Conservation (phyloP, 2,797 vertebrate genomes). For the Leptatherina wallacei region DNA sequence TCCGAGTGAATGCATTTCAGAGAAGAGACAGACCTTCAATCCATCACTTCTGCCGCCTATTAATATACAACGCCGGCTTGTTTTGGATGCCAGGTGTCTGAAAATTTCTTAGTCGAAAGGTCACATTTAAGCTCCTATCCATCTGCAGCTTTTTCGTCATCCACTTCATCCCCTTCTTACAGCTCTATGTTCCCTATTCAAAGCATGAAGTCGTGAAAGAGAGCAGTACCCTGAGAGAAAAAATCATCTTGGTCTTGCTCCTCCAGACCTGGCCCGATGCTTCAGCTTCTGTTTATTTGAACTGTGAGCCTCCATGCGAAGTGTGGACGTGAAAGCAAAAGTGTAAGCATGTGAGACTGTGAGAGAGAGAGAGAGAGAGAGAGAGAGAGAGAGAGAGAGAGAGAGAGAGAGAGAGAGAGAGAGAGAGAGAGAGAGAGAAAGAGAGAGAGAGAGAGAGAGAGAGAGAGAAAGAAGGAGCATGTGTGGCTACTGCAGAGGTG, state of each 20-base stretch:
- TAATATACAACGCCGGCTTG: conserved; percentile 15
- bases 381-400: no score
- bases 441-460: no score
- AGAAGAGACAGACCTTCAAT: conserved; percentile 36
- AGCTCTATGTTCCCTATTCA: conserved; percentile 47
- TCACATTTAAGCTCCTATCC: conserved; percentile 23
- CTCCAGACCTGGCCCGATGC: conserved; percentile 53
- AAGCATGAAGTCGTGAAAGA: conserved; percentile 66
- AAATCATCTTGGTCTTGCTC: conserved; percentile 58
- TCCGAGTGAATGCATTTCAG: conserved; percentile 19
- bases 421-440: no score
- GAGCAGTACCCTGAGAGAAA: conserved; percentile 63
- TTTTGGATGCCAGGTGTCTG: conserved; percentile 31
- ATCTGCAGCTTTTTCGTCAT: conserved; percentile 38
- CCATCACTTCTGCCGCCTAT: conserved; percentile 28
- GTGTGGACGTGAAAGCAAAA: conserved; percentile 67
- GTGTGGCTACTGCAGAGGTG: conserved; percentile 25
- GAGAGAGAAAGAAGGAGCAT: conserved; percentile 37
- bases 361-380: no score
- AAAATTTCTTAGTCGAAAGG: conserved; percentile 20
- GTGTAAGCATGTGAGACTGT: conserved; percentile 31
- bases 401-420: no score
- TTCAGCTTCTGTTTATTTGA: conserved; percentile 81
- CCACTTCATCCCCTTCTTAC: conserved; percentile 42
- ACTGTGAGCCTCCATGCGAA: conserved; percentile 75